A percentile compares a stretch with the other conserved stretches of the same genome.
phyloP scores from a whole-genome alignment of 2,888 invertebrate genomes.

The Oeneis ivallda region DNA sequence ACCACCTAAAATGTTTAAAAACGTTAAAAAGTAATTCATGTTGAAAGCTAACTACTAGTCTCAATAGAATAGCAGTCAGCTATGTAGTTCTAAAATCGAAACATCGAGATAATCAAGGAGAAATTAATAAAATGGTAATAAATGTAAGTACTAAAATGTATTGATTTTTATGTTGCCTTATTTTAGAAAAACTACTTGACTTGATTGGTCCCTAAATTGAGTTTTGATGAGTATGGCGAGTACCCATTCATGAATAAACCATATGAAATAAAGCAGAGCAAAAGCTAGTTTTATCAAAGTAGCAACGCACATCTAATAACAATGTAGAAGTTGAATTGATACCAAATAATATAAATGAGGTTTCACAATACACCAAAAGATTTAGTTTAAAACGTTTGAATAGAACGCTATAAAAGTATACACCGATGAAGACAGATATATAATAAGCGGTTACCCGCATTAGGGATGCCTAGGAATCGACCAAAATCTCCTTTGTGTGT shows the following conservation, averaged over 20 bases:
- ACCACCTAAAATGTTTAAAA: constrained; percentile 57
- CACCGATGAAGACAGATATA: constrained; percentile 47
- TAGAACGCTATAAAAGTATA: constrained; percentile 46
- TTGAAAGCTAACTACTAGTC: neutral
- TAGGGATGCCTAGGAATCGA: constrained; percentile 87
- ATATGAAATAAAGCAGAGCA: constrained; percentile 29
- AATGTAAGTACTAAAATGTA: neutral
- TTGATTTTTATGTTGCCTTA: neutral
- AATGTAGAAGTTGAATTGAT: constrained; percentile 25
- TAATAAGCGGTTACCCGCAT: constrained; percentile 79
- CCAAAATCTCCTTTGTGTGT: constrained; percentile 79
- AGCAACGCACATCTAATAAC: constrained; percentile 20
- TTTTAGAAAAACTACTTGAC: neutral
- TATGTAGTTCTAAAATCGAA: constrained; percentile 10
- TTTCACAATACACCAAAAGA: constrained; percentile 44
- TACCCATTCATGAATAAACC: constrained; percentile 10
- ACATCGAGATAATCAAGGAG: constrained; percentile 22
- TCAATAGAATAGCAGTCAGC: neutral
- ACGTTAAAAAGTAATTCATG: neutral
- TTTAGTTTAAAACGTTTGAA: constrained; percentile 33
- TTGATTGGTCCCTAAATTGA: neutral
- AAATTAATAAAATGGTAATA: constrained; percentile 4
- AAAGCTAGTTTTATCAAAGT: constrained; percentile 30
- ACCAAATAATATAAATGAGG: constrained; percentile 42
- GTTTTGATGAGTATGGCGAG: neutral